Evolutionary conservation across 37 sponge, comb jelly and placozoan genomes (phyloP).

Genomic region (Halisarca cf. caerulea): DNA sequence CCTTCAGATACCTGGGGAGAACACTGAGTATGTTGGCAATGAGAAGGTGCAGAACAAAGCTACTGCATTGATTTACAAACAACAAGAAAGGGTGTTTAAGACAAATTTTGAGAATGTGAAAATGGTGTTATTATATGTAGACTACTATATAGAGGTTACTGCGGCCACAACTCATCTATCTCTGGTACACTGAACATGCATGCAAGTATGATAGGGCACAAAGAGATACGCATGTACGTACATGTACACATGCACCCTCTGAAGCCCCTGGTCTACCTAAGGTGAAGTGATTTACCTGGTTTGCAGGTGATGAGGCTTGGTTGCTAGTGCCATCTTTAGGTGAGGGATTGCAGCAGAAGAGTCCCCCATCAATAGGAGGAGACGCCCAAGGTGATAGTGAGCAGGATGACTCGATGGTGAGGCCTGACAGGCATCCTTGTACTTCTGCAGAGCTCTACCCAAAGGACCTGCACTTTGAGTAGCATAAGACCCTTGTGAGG

Average conservation of each 20-base stretch:
- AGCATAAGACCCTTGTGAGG: constrained; percentile 59
- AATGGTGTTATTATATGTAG: too few relatives aligned
- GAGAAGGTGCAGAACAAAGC: too few relatives aligned
- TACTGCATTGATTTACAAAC: too few relatives aligned
- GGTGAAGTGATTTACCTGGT: too few relatives aligned
- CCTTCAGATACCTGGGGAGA: too few relatives aligned
- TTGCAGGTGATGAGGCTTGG: constrained; percentile 62
- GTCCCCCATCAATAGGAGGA: constrained; percentile 73
- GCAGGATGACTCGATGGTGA: constrained; percentile 53
- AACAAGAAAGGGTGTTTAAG: too few relatives aligned
- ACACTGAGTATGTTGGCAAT: too few relatives aligned
- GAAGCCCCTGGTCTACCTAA: neutral
- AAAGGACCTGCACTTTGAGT: constrained; percentile 68
- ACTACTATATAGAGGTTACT: too few relatives aligned
- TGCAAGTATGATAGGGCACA: too few relatives aligned
- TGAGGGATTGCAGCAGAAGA: constrained; percentile 56
- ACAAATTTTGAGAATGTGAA: too few relatives aligned
- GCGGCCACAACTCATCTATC: too few relatives aligned
- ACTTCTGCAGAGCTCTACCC: constrained; percentile 74
- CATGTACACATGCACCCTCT: neutral
- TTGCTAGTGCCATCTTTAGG: constrained; percentile 73
- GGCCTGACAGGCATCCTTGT: constrained; percentile 70
- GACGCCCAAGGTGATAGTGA: constrained; percentile 79
- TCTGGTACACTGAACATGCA: too few relatives aligned
- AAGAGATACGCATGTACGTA: neutral